Base-by-base conservation (phyloP, 2,888 invertebrate species). In the Clitarchus hookeri region DNA sequence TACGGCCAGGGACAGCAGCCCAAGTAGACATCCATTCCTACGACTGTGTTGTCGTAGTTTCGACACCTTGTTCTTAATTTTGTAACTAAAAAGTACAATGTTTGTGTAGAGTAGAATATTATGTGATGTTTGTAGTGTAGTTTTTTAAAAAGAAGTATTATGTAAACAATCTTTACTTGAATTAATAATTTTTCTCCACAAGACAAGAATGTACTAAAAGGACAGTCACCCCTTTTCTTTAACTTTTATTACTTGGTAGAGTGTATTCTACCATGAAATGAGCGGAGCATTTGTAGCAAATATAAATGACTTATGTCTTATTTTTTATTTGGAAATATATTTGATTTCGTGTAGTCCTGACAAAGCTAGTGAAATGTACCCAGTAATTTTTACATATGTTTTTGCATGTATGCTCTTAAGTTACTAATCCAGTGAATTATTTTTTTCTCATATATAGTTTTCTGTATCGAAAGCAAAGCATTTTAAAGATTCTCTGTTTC, bases 1-100 rank as follows among this genome's bases (percentile, higher is more conserved):
- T 88, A 88, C 48, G 87, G 86, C 44, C 82, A 82, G 36, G 82
- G 36, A 36, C 82, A 27, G 9, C 36, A 36, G 4, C 36, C 82
- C 27, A 82, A 82, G 44, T 82, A 82, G 44, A 82, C 82, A 82
- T 82, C 6, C 82, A 82, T 36, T 82, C 36, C 82, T 82, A 36
- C 82, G 82, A 36, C n/a, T 11, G 23, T 82, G 44, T 27, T 82
- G 19, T 80, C 65, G 65, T 65, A 65, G 65, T 65, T 65, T 65
- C 65, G 8, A 23, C 65, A 65, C n/a, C 19, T 65, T 65, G 65
- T 19, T 65, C 65, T 19, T 65, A 65, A 12, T 65, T 12, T 65
- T 65, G 65, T 65, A 65, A 65, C 65, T 65, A 65, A 65, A 48
- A 23, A 65, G 65, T 65, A 65, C 65, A 65, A 65, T 65, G 65